Evolutionary conservation across 2,888 invertebrate species (phyloP).

Genomic region (Drosophila mercatorum): DNA sequence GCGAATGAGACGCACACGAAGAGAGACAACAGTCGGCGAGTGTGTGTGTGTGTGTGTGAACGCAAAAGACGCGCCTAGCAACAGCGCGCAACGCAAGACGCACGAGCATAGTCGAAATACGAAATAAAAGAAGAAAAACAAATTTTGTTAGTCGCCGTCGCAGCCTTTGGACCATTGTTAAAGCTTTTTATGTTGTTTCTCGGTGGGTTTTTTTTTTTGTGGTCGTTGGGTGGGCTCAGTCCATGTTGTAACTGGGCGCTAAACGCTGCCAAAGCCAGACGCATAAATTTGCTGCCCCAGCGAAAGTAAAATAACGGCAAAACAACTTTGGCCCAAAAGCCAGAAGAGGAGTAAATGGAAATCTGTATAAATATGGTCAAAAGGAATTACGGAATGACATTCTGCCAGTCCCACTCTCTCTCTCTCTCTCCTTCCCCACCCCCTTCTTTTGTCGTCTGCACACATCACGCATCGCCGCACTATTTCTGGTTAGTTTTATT

Average conservation of each 20-base stretch:
- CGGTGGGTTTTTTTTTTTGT: constrained; percentile 8
- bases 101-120: constrained; percentile 11
- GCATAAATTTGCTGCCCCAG: constrained; percentile 39
- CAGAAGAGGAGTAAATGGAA: constrained; percentile 11
- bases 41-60: background rate
- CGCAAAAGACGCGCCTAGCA: constrained; percentile 62
- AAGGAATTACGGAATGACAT: constrained; percentile 14
- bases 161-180: constrained; percentile 39
- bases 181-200: constrained; percentile 32
- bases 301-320: constrained; percentile 46
- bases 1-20: constrained; percentile 32
- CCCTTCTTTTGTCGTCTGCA: background rate
- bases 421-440: too few relatives aligned
- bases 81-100: constrained; percentile 42
- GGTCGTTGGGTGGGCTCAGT: constrained; percentile 11
- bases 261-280: constrained; percentile 33
- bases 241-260: constrained; percentile 35
- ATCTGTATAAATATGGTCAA: constrained; percentile 9
- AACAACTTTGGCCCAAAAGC: background rate
- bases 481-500: constrained; percentile 32
- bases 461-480: constrained; percentile 32
- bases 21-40: constrained; percentile 12
- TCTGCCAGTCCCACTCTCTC: background rate
- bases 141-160: constrained; percentile 17
- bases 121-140: constrained; percentile 1